A percentile compares a stretch with the other conserved stretches of the same genome.
phyloP scores from a whole-genome alignment of 2,888 invertebrate genomes.

The Drosophila rellima region DNA sequence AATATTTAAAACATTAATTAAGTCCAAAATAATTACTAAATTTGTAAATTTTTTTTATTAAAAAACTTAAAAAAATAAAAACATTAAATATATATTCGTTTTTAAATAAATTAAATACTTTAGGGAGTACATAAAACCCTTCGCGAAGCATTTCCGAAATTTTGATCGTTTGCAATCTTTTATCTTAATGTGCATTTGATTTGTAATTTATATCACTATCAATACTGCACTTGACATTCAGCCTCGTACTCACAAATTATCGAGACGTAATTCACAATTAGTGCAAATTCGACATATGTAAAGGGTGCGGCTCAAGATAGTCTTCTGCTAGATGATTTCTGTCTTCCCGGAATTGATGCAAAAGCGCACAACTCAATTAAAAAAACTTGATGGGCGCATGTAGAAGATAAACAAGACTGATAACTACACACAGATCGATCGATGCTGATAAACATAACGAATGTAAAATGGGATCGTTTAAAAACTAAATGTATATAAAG shows the following conservation, averaged over 20 bases:
- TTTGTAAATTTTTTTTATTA: too few species aligned
- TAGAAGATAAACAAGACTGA: slow-evolving; percentile 56
- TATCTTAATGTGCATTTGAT: background rate
- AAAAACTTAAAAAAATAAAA: too few species aligned
- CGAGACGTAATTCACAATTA: slow-evolving; percentile 38
- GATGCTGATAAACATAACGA: slow-evolving; percentile 53
- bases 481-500: slow-evolving; percentile 59
- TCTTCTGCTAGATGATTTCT: slow-evolving; percentile 15
- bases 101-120: too few species aligned
- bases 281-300: slow-evolving; percentile 25
- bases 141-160: too few species aligned
- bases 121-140: too few species aligned
- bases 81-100: too few species aligned
- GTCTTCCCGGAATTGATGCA: slow-evolving; percentile 61
- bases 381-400: slow-evolving; percentile 54
- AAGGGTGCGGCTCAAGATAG: slow-evolving; percentile 52
- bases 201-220: slow-evolving; percentile 3
- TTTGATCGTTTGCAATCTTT: too few species aligned
- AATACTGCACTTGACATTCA: slow-evolving; percentile 20
- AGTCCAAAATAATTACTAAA: too few species aligned
- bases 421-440: slow-evolving; percentile 43
- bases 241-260: background rate
- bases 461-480: slow-evolving; percentile 15
- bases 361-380: slow-evolving; percentile 70
- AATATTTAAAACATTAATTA: too few species aligned